phyloP scores from a whole-genome alignment of 2,888 invertebrate genomes.

The Euplexia lucipara region DNA sequence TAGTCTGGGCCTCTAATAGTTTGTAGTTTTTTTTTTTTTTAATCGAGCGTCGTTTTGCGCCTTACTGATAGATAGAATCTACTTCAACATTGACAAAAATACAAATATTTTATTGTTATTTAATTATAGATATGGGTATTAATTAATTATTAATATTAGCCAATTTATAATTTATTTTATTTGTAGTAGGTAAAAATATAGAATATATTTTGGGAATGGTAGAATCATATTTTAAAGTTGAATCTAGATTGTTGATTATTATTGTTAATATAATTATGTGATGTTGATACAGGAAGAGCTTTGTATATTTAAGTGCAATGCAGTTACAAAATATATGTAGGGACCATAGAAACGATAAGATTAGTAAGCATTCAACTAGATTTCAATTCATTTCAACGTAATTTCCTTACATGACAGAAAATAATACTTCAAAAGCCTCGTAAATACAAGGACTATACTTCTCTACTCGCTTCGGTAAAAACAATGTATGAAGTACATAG shows the following conservation, averaged over 20 bases:
- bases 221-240: conserved; percentile 34
- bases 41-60: conserved; percentile 1
- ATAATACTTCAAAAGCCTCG: conserved; percentile 3
- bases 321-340: conserved; percentile 45
- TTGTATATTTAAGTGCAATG: conserved; percentile 20
- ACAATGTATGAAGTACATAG: too few relatives aligned
- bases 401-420: background rate
- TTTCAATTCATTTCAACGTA: background rate
- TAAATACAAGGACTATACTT: background rate
- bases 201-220: conserved; percentile 53
- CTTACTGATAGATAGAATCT: conserved; percentile 18
- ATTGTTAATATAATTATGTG: conserved; percentile 12
- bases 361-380: background rate
- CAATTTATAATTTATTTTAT: conserved; percentile 47
- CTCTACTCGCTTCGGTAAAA: too few relatives aligned
- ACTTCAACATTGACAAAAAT: conserved; percentile 50
- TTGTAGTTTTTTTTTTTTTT: conserved; percentile 1
- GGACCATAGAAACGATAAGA: background rate
- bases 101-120: conserved; percentile 35
- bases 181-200: conserved; percentile 19
- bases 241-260: conserved; percentile 5
- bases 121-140: conserved; percentile 51
- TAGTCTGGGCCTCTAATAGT: conserved; percentile 9
- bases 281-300: background rate
- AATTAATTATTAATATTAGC: conserved; percentile 13